Evolutionary conservation across 2,113 vertebrate genomes (phyloP), one percentile per base, ranked within the genome.

Genomic region (Climacteris rufus): DNA sequence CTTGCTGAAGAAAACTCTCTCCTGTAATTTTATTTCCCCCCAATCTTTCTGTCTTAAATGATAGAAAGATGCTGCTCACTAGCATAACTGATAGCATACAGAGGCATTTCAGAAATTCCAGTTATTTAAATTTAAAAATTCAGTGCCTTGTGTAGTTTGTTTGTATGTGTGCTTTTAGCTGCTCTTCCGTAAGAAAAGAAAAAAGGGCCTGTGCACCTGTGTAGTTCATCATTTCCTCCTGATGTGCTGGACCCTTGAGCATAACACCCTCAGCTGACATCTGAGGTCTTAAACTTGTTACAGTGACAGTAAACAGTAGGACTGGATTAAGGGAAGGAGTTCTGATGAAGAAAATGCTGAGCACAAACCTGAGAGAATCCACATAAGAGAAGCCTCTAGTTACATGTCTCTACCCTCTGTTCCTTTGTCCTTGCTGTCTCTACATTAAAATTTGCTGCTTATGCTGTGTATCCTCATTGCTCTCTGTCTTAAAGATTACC

Each of bases 61-160:
- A 39, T 54, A 61, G 40, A 86, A 69, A 59, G 17, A 47, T 69
- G 30, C n/a, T 56, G 13, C 63, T 83, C 31, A 85, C 13, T 45
- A 24, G 33, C 16, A 20, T 57, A 35, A 42, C 21, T 87, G 54
- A 27, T 30, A 61, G 24, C 31, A 70, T 45, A 61, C 13, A 59
- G 42, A 85, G 22, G 52, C 8, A 18, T 49, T 86, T 71, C 64
- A 88, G 42, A 85, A 84, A 92, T 86, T 52, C 5, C 47, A 37
- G 0, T 75, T 86, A 53, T 40, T 88, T 72, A 20, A 90, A 52
- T 85, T 57, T 31, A 30, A 89, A 71, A 63, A 52, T 2, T 50
- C 0, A 0, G 16, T 89, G 45, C n/a, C 25, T 3, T 52, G 15
- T 69, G 15, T 47, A n/a, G 16, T 64, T 16, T 56, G 12, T 84